These are phyloP conservation scores for Hermetia illucens DNA, from an alignment of 1,140 invertebrate species.

Conservation along the genomic window DNA sequence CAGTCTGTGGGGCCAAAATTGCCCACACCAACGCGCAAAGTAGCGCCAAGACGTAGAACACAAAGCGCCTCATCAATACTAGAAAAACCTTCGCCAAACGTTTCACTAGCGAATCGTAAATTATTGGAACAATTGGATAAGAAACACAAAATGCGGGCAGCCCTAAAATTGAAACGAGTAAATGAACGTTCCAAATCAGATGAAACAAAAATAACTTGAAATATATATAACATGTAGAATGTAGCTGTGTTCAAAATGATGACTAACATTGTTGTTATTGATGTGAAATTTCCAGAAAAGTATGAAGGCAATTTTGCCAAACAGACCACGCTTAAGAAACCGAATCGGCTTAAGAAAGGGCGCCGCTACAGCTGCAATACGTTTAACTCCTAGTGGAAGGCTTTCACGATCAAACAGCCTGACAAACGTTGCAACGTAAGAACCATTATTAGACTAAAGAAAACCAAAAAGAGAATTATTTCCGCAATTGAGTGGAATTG, in stretches of 20 bases:
- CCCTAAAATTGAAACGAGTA: slow-evolving; percentile 29
- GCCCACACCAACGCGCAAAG: slow-evolving; percentile 12
- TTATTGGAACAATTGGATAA: slow-evolving; percentile 23
- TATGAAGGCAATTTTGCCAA: slow-evolving; percentile 16
- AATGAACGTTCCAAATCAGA: slow-evolving; percentile 4
- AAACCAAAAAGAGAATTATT: not conserved
- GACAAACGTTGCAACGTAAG: slow-evolving; percentile 28
- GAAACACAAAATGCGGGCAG: slow-evolving; percentile 23
- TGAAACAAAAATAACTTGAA: too few relatives aligned
- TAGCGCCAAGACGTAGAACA: slow-evolving; percentile 6
- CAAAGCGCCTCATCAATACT: slow-evolving; percentile 2
- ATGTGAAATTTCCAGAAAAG: slow-evolving; percentile 30
- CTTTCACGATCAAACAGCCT: slow-evolving; percentile 21
- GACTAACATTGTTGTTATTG: not conserved
- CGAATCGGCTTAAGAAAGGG: slow-evolving; percentile 10
- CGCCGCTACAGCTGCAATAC: slow-evolving; percentile 16
- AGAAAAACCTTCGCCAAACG: slow-evolving; percentile 1
- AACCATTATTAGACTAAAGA: slow-evolving; percentile 5
- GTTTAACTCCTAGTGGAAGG: slow-evolving; percentile 22
- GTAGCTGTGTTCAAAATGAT: not conserved
- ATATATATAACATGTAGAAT: too few relatives aligned
- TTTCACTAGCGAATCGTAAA: slow-evolving; percentile 20
- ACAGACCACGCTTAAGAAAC: slow-evolving; percentile 3
- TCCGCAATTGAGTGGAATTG: slow-evolving; percentile 5
- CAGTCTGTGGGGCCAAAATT: not conserved